A percentile compares a stretch with the other conserved stretches of the same genome.
Conservation (phyloP, 2,888 invertebrate genomes). For the Myopa testacea region DNA sequence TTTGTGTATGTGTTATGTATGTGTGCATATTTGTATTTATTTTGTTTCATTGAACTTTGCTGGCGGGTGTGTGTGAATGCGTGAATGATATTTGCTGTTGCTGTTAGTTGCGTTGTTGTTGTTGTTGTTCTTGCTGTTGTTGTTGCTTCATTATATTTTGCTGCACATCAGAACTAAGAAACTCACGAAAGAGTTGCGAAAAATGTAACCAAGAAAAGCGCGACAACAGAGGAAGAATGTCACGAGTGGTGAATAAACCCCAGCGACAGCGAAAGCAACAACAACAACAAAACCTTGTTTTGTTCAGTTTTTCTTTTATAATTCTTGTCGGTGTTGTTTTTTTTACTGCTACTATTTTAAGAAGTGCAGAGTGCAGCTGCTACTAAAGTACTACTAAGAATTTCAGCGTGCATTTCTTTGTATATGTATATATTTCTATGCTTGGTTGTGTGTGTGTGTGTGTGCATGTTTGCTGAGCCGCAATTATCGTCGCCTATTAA, state of each 20-base stretch:
- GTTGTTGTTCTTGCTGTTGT: no score
- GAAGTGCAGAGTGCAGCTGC: no score
- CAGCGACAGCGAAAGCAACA: not conserved
- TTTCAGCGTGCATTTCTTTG: no score
- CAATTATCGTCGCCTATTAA: conserved; percentile 25
- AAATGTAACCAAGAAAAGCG: conserved; percentile 20
- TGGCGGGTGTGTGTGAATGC: conserved; percentile 7
- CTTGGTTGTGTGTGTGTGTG: not conserved
- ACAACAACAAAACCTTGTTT: conserved; percentile 2
- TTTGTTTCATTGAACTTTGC: conserved; percentile 34
- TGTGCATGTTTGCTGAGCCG: not conserved
- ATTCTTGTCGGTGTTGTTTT: conserved; percentile 3
- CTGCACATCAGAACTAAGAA: not conserved
- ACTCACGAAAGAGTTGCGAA: not conserved
- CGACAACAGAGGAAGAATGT: not conserved
- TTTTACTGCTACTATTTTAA: no score
- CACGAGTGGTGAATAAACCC: conserved; percentile 10
- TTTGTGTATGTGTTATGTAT: conserved; percentile 6
- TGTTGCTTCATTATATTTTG: no score
- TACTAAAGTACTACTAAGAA: no score
- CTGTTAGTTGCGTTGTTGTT: not conserved
- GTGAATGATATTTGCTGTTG: not conserved
- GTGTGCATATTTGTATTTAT: not conserved
- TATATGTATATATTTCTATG: not conserved
- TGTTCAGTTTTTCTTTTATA: not conserved